phyloP scores from a whole-genome alignment of 2,113 vertebrate genomes.

The Lipophrys pholis region DNA sequence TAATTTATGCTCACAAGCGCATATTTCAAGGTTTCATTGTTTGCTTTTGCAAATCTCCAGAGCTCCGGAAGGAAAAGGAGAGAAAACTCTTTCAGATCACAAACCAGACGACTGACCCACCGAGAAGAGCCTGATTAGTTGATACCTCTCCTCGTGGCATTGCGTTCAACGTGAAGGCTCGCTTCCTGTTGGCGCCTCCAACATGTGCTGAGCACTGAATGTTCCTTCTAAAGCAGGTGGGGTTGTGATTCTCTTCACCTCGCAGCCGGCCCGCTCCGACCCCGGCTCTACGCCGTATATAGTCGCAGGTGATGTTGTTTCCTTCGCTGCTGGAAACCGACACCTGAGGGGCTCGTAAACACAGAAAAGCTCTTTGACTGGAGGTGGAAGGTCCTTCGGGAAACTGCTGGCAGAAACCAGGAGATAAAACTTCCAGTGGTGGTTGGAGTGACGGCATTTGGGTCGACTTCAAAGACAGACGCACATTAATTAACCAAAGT shows the following conservation, averaged over 20 bases:
- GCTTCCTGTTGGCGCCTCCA: not conserved
- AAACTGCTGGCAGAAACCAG: not conserved
- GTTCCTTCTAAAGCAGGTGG: not conserved
- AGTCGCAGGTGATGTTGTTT: not conserved
- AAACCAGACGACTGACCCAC: no score
- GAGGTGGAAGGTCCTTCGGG: not conserved
- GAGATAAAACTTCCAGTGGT: not conserved
- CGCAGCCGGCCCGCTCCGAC: not conserved
- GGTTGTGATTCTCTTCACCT: not conserved
- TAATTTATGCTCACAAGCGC: no score
- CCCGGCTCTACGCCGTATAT: not conserved
- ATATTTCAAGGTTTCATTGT: no score
- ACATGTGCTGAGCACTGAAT: not conserved
- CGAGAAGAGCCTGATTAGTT: no score
- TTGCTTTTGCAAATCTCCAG: no score
- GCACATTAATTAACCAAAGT: slow-evolving; percentile 17
- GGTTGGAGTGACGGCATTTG: not conserved
- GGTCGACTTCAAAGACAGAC: slow-evolving; percentile 15
- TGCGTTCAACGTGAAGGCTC: no score
- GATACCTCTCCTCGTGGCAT: no score
- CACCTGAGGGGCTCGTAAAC: not conserved
- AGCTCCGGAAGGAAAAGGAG: no score
- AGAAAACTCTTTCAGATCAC: no score
- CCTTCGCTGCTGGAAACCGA: not conserved
- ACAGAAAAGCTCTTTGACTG: not conserved